phyloP scores from a whole-genome alignment of 2,113 vertebrate genomes.

The Rhizomys pruinosus region DNA sequence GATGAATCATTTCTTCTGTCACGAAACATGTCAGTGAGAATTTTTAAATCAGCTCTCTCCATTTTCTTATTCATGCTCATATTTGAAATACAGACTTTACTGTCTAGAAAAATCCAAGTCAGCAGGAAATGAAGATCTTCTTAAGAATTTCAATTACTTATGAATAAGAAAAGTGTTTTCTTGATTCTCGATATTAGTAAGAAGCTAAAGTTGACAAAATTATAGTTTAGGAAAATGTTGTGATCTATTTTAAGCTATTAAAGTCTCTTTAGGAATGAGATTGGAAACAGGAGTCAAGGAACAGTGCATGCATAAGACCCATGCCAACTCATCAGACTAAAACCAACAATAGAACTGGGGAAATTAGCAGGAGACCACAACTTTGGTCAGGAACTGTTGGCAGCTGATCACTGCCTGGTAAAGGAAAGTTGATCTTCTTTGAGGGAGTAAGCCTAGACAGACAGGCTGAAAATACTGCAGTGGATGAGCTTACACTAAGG shows the following conservation, averaged over 20 bases:
- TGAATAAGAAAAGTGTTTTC: not conserved
- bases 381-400: no score
- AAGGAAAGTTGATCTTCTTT: no score
- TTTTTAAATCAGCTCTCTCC: not conserved
- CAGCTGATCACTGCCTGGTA: no score
- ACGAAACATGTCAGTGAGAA: not conserved
- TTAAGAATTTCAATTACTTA: not conserved
- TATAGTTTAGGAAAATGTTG: not conserved
- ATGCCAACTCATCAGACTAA: no score
- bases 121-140: not conserved
- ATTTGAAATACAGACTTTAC: not conserved
- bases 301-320: no score
- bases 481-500: no score
- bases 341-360: no score
- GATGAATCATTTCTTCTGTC: not conserved
- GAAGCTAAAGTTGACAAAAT: not conserved
- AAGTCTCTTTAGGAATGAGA: not conserved
- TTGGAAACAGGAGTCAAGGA: no score
- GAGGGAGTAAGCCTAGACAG: no score
- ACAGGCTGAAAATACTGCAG: no score
- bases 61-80: not conserved
- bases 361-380: no score
- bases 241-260: not conserved
- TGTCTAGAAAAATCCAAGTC: not conserved
- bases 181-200: not conserved